A percentile compares a stretch with the other conserved stretches of the same genome.
Evolutionary conservation across 30 jellyfish, hydroid and myxozoan genomes (phyloP).

Genomic region (Haliclystus octoradiatus): DNA sequence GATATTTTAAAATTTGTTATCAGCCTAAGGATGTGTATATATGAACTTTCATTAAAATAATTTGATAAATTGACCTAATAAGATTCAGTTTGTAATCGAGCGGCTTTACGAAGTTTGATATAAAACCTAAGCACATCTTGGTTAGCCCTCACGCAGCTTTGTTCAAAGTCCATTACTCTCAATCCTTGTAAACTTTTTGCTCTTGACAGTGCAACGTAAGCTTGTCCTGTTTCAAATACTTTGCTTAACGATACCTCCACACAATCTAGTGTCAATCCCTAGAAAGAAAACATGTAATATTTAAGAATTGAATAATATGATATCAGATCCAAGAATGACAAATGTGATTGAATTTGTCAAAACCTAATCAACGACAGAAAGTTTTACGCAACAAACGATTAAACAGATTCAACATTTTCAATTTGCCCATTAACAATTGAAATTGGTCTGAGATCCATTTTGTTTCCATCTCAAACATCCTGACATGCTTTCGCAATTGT

Average conservation of each 20-base stretch:
- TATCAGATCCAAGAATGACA: no score
- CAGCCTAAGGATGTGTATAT: not conserved
- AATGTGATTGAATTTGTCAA: no score
- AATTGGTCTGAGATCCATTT: no score
- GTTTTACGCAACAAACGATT: no score
- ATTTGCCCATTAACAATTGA: no score
- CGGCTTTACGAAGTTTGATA: slow-evolving; percentile 48
- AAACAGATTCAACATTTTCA: no score
- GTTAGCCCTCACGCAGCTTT: slow-evolving; percentile 62
- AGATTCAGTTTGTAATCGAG: slow-evolving; percentile 3
- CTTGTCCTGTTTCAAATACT: slow-evolving; percentile 90
- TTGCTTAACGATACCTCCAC: slow-evolving; percentile 85
- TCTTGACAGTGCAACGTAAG: slow-evolving; percentile 90
- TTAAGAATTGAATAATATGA: no score
- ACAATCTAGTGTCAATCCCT: slow-evolving; percentile 94
- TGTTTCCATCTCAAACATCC: no score
- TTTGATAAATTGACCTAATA: not conserved
- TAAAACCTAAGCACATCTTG: slow-evolving; percentile 60
- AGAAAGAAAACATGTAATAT: not conserved
- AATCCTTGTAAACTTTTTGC: slow-evolving; percentile 76
- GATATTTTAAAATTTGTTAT: no score
- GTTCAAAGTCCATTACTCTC: slow-evolving; percentile 49
- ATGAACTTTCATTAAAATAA: no score
- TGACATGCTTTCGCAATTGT: no score
- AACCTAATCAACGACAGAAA: no score